These are phyloP conservation scores for Chorisops tibialis DNA, from an alignment of 2,888 invertebrate genomes.

Conservation along the genomic window DNA sequence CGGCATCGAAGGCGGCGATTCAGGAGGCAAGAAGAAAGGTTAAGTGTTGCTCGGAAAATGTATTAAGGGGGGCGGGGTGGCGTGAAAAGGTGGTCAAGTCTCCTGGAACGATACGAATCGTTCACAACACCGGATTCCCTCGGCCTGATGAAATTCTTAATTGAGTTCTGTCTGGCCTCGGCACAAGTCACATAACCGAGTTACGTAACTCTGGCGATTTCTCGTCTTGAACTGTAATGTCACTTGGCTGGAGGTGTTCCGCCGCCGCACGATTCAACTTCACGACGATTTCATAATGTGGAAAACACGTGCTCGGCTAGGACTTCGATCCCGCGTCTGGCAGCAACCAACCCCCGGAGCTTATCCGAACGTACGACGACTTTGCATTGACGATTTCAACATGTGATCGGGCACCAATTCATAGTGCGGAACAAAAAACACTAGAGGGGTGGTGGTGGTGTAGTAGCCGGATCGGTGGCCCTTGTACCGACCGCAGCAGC, in stretches of 20 bases:
- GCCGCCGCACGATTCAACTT: slow-evolving; percentile 33
- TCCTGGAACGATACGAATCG: neutral
- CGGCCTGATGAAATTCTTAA: slow-evolving; percentile 1
- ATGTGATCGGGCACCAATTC: too few species aligned
- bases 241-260: slow-evolving; percentile 25
- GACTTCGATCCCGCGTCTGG: too few species aligned
- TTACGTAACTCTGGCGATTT: slow-evolving; percentile 33
- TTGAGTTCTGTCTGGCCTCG: slow-evolving; percentile 2
- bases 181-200: slow-evolving; percentile 33
- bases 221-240: neutral
- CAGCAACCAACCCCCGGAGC: too few species aligned
- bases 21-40: slow-evolving; percentile 36
- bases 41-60: slow-evolving; percentile 5
- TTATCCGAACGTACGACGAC: too few species aligned
- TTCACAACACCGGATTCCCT: neutral
- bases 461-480: too few species aligned
- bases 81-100: too few species aligned
- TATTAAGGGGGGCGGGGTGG: too few species aligned
- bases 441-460: too few species aligned
- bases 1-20: slow-evolving; percentile 29
- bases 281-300: slow-evolving; percentile 34
- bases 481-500: too few species aligned
- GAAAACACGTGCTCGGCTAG: slow-evolving; percentile 8
- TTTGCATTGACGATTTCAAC: too few species aligned
- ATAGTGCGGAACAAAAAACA: too few species aligned